Evolutionary conservation across 2,113 vertebrate genomes (phyloP).

Genomic region (Oncorhynchus gorbuscha): DNA sequence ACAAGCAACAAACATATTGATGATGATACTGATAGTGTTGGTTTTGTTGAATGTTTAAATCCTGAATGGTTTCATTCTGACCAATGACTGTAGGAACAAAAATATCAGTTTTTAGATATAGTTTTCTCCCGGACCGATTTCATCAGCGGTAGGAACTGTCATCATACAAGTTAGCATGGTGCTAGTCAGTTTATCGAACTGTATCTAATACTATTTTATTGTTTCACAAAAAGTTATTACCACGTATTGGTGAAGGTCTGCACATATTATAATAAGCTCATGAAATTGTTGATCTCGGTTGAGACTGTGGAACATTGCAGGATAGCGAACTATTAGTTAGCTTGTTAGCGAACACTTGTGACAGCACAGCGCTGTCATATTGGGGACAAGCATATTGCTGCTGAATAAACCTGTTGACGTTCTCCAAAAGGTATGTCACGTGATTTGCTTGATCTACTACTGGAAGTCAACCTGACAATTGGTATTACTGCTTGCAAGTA

Average conservation of each 20-base stretch:
- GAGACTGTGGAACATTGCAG: not conserved
- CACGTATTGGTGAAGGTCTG: not conserved
- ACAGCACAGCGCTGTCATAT: not conserved
- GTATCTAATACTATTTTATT: not conserved
- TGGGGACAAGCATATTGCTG: not conserved
- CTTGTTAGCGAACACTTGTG: not conserved
- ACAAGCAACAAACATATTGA: no score
- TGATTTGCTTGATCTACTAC: not conserved
- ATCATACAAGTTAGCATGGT: slow-evolving; percentile 47
- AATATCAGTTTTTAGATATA: not conserved
- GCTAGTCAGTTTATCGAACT: slow-evolving; percentile 7
- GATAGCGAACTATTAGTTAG: not conserved
- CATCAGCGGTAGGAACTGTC: slow-evolving; percentile 40
- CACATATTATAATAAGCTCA: not conserved
- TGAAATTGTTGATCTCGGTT: not conserved
- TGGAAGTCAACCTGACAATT: not conserved
- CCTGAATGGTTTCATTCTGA: not conserved
- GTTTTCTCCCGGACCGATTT: slow-evolving; percentile 57
- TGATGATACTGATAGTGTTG: no score
- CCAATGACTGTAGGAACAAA: slow-evolving; percentile 51
- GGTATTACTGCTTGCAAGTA: not conserved
- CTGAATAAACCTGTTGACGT: no score
- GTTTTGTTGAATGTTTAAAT: not conserved
- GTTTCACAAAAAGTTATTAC: not conserved
- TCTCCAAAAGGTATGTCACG: not conserved